A percentile compares a stretch with the other conserved stretches of the same genome.
These are phyloP conservation scores for Chaetorhynchus papuensis DNA, from an alignment of 2,113 vertebrate species.

Conservation along the genomic window DNA sequence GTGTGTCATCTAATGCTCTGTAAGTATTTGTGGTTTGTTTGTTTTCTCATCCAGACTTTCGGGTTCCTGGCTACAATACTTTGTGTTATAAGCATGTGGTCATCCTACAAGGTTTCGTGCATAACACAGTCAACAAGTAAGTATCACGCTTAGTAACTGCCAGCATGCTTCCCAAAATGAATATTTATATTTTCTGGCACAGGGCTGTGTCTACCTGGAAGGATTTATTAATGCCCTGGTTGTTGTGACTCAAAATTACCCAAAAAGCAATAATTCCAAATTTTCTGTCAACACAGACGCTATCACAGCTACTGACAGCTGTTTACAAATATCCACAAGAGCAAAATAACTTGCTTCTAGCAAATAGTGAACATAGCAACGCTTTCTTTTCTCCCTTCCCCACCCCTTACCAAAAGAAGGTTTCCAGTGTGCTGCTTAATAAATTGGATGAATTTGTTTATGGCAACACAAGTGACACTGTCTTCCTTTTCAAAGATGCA, in stretches of 20 bases:
- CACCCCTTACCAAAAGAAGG: neutral
- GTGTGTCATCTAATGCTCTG: neutral
- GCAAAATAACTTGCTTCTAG: neutral
- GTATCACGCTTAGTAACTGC: neutral
- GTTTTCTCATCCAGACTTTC: constrained; percentile 77
- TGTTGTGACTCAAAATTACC: neutral
- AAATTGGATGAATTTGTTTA: neutral
- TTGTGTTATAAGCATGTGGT: constrained; percentile 84
- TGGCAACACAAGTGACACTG: neutral
- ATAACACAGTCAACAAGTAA: constrained; percentile 83
- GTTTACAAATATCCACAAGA: neutral
- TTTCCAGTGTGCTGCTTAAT: neutral
- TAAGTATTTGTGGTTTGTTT: constrained; percentile 25
- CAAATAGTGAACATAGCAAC: neutral
- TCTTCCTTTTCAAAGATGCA: constrained; percentile 59
- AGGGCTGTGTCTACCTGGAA: neutral
- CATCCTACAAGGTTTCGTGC: constrained; percentile 86
- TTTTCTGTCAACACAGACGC: neutral
- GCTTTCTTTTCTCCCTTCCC: neutral
- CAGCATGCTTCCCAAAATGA: neutral
- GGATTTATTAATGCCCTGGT: neutral
- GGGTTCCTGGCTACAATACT: constrained; percentile 89
- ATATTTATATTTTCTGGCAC: neutral
- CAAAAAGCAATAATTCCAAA: neutral
- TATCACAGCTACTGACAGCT: neutral